Percentiles rank a stretch among this genome's conserved stretches.
phyloP scores from a whole-genome alignment of 2,113 vertebrate genomes.

The Montifringilla adamsi region DNA sequence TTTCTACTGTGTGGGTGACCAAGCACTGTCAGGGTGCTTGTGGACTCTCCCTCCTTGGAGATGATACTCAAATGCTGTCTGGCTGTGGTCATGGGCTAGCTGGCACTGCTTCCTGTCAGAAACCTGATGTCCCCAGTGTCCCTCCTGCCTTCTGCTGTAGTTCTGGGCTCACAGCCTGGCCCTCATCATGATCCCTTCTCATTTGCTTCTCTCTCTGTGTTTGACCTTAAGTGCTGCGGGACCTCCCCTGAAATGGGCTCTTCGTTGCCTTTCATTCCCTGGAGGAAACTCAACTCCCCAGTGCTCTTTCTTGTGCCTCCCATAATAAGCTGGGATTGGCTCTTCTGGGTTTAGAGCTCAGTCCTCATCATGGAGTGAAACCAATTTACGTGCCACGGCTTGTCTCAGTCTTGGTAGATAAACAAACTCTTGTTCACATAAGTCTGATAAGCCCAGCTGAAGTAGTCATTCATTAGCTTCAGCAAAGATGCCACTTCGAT shows the following conservation, averaged over 20 bases:
- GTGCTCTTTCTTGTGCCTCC: neutral
- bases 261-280: neutral
- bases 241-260: neutral
- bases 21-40: neutral
- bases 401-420: neutral
- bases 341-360: neutral
- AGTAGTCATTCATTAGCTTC: neutral
- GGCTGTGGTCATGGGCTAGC: neutral
- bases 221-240: neutral
- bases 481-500: accelerated
- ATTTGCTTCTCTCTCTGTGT: neutral
- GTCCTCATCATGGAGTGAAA: neutral
- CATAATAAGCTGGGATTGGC: neutral
- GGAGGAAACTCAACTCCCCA: neutral
- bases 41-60: neutral
- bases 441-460: neutral
- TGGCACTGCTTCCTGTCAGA: neutral
- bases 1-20: neutral
- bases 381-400: neutral
- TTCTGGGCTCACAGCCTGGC: neutral
- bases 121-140: neutral
- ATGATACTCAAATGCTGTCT: neutral
- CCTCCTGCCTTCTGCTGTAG: neutral
- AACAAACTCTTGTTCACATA: neutral
- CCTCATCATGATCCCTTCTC: neutral